A percentile compares a stretch with the other conserved stretches of the same genome.
These are phyloP conservation scores for Nasua narica DNA, from an alignment of 2,797 vertebrate genomes.

Conservation along the genomic window DNA sequence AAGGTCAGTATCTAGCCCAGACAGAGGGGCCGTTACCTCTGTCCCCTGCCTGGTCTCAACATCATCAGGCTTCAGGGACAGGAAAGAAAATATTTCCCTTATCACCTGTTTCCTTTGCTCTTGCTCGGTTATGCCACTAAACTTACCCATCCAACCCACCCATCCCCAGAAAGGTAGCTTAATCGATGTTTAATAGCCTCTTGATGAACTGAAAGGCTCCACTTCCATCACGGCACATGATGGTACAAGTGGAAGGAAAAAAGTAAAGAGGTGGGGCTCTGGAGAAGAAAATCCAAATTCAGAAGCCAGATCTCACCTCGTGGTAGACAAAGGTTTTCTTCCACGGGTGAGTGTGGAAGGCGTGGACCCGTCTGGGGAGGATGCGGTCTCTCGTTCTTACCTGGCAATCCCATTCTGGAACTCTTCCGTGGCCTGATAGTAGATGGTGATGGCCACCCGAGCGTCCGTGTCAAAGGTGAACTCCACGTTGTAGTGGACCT, in stretches of 20 bases:
- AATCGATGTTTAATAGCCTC: neutral
- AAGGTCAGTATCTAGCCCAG: conserved; percentile 9
- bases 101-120: neutral
- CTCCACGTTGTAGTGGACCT: conserved; percentile 95
- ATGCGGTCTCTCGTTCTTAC: conserved; percentile 80
- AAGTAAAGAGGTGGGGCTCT: neutral
- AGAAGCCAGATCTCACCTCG: neutral
- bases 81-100: neutral
- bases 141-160: neutral
- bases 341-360: rapidly evolving
- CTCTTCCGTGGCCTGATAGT: conserved; percentile 97
- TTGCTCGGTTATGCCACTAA: neutral
- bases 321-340: neutral
- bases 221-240: neutral
- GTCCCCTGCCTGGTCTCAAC: neutral
- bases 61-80: neutral
- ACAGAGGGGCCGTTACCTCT: rapidly evolving
- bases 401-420: conserved; percentile 95
- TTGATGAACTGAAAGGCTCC: neutral
- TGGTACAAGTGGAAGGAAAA: neutral
- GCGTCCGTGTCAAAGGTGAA: conserved; percentile 97
- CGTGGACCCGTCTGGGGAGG: neutral
- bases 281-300: neutral
- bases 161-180: neutral
- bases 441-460: conserved; percentile 97